phyloP scores from a whole-genome alignment of 2,797 vertebrate genomes.

The Lacerta viridis region DNA sequence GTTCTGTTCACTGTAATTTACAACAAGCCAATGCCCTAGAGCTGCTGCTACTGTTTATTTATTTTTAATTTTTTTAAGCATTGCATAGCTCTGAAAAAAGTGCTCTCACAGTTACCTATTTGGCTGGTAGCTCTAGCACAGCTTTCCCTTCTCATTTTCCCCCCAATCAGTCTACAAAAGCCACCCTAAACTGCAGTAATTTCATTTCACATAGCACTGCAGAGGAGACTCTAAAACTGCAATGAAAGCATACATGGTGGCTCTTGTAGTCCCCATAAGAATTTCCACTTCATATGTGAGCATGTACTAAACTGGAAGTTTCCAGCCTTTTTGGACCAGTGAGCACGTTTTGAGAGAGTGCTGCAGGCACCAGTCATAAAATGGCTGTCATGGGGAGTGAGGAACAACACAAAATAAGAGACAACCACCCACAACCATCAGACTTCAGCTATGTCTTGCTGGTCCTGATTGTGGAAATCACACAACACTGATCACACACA shows the following conservation, averaged over 20 bases:
- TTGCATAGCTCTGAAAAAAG: background rate
- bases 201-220: background rate
- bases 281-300: background rate
- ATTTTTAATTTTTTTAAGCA: background rate
- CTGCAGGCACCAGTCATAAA: too few relatives aligned
- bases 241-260: background rate
- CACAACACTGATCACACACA: too few relatives aligned
- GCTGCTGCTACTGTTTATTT: background rate
- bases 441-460: too few relatives aligned
- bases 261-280: background rate
- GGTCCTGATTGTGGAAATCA: too few relatives aligned
- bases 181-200: background rate
- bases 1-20: conserved; percentile 6
- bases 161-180: background rate
- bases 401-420: too few relatives aligned
- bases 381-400: too few relatives aligned
- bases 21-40: conserved; percentile 16
- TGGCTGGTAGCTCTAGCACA: background rate
- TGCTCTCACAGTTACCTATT: conserved; percentile 2
- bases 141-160: background rate
- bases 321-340: too few relatives aligned
- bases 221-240: background rate
- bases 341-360: too few relatives aligned
- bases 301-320: background rate
- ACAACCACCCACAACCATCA: too few relatives aligned